Evolutionary conservation across 2,888 invertebrate species (phyloP), one percentile per base, ranked within the genome.

Genomic region (Sepioteuthis lessoniana): DNA sequence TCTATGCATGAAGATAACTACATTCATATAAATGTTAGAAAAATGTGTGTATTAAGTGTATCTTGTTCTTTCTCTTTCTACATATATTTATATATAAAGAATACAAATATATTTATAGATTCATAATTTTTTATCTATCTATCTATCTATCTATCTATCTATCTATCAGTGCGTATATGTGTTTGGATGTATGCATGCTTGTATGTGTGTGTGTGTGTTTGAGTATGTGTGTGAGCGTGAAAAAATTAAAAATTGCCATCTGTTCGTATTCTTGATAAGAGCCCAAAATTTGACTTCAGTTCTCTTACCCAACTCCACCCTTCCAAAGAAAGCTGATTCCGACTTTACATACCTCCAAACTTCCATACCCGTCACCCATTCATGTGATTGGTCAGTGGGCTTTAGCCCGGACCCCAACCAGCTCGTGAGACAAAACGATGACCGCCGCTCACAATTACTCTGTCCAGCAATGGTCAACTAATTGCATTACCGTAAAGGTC

Each of bases 401-500:
- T 35, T 35, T 76, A n/a, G 76, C 76, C 76, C n/a, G 76, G n/a
- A n/a, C n/a, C 76, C n/a, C 13, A 35, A 25, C 76, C 10, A n/a
- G 16, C 76, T n/a, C 16, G n/a, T n/a, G n/a, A n/a, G 76, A 76
- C 76, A 76, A 76, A 76, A 76, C 16, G 10, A 10, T 76, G n/a
- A 13, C 76, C 76, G 4, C 76, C 35, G 16, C 16, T n/a, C 4
- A n/a, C 35, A n/a, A n/a, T n/a, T 76, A 16, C 13, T 76, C 76
- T 76, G n/a, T 76, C 76, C 76, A 76, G 76, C 4, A n/a, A 35
- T 76, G 76, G 76, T 76, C 76, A 76, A n/a, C n/a, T 76, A 76
- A 76, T 76, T 76, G n/a, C 76, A 76, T 76, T 76, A 76, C n/a
- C 19, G n/a, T 76, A n/a, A 76, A 76, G 76, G 76, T 76, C 76